Base-by-base conservation (phyloP, 2,888 invertebrate genomes). In the Leistus spinibarbis region DNA sequence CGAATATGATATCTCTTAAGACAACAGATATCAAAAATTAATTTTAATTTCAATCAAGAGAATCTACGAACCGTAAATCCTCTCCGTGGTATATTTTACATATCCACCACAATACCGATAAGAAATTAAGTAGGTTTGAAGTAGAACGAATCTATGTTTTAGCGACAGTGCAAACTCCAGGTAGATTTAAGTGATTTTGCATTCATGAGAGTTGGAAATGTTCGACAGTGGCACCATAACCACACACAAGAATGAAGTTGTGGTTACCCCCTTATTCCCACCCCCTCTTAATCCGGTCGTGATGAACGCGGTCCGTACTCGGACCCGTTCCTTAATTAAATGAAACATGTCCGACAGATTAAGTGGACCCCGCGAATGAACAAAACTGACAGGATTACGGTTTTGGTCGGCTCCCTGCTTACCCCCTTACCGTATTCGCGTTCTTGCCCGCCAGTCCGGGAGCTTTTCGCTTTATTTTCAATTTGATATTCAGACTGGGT, bases 271-370 rank as follows among this genome's bases (percentile, higher is more conserved):
- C 69, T 20, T 22, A 54, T 22, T 13, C 54, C 72, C 72, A 54
- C 40, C 16, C 54, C 72, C 72, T 65, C 72, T 72, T 72, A 72
- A 72, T 72, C 72, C 72, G 23, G 56, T 72, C 56, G 65, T 72
- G 72, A 72, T 72, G 72, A 72, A 72, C 72, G 72, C 56, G 64
- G 63, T 60, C 54, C 64, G 71, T 54, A 56, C 40, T 7, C 70
- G 13, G 70, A 62, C 63, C 60, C 60, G 73, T 54, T 73, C 67
- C 73, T 73, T 73, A 73, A 73, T 73, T 73, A 73, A 73, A 73
- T 73, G 73, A 73, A 73, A 73, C 73, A 73, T 73, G 73, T 73
- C 73, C 60, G 67, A 67, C 67, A 73, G 73, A 73, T 73, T 73
- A 73, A 73, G 73, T 73, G 73, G 73, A 73, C 73, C 53, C 53